Conservation (phyloP, 2,797 vertebrate genomes). For the Gastrophryne carolinensis region DNA sequence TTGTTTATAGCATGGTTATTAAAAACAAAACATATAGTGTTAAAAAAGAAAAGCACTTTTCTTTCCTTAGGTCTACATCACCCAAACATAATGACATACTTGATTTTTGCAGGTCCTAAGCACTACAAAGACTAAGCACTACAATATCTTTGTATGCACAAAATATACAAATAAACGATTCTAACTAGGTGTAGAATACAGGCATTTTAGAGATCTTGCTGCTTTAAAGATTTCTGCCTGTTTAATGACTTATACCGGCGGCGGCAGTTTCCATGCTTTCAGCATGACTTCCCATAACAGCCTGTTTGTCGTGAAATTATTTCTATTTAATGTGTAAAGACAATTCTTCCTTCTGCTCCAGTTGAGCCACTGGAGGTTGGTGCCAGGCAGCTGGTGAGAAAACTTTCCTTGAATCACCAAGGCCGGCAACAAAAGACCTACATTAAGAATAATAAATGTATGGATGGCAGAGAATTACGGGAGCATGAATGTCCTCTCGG, state of each 20-base stretch:
- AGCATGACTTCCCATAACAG: slow-evolving; percentile 47
- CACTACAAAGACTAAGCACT: no score
- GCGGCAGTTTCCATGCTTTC: slow-evolving; percentile 13
- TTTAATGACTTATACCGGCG: slow-evolving; percentile 1
- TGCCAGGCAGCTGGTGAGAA: slow-evolving; percentile 34
- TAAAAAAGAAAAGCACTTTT: no score
- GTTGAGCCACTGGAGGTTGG: slow-evolving; percentile 14
- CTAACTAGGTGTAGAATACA: not conserved
- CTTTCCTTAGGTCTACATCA: no score
- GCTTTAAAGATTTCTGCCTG: slow-evolving; percentile 20
- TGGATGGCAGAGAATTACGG: slow-evolving; percentile 41
- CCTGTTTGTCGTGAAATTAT: slow-evolving; percentile 38
- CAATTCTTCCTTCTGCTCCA: slow-evolving; percentile 28
- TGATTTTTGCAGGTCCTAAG: no score
- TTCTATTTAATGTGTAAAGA: slow-evolving; percentile 46
- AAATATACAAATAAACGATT: not conserved
- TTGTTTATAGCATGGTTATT: no score
- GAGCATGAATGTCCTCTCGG: slow-evolving; percentile 29
- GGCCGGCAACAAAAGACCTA: slow-evolving; percentile 40
- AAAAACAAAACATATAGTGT: no score
- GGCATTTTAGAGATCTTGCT: not conserved
- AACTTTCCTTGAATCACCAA: slow-evolving; percentile 30
- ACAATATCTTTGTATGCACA: not conserved
- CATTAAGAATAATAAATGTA: slow-evolving; percentile 48
- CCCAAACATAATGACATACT: no score